Base-by-base conservation (phyloP, 2,888 invertebrate genomes). In the Protodeltote pygarga region DNA sequence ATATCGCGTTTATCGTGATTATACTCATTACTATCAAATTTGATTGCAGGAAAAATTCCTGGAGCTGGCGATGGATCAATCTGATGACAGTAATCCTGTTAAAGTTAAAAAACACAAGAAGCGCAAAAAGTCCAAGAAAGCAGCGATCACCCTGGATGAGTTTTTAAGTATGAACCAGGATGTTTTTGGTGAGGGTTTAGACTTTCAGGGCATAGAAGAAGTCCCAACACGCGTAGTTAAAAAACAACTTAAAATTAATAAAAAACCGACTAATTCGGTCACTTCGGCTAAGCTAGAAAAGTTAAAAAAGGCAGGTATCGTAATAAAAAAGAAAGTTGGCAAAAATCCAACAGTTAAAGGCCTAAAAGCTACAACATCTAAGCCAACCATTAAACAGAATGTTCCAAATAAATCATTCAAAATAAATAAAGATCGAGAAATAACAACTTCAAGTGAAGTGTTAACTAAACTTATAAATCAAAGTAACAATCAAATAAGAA, bases 131-230 rank as follows among this genome's bases (percentile, higher is more conserved):
- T 85, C 89, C 0, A 92, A 91, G 61, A 91, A 90, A 53, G 48
- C 83, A 1, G 83, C 92, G 5, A 92, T 92, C 49, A 91, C 92
- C 9, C 78, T 92, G 8, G 89, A 92, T 63, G 89, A 92, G 55
- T 92, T 92, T 50, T 63, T 92, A 13, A 91, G 84, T 63, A 92
- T 92, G 92, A 92, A 92, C 59, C 82, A 84, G 62, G 92, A 92
- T 65, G 88, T 92, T 1, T 92, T 92, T 72, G 91, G 91, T 17
- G 90, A 92, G 71, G 89, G 81, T 13, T 64, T 91, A 41, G 86
- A 91, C 67, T 81, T 90, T 54, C 87, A 92, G 57, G 92, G 92
- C 3, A 77, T 90, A 50, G 90, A 89, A 68, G 92, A 91, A 77
- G 81, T 92, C n/a, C 91, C 91, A 0, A 85, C 89, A 5, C 81